phyloP scores from a whole-genome alignment of 2,113 vertebrate genomes.

The Urocolius indicus region DNA sequence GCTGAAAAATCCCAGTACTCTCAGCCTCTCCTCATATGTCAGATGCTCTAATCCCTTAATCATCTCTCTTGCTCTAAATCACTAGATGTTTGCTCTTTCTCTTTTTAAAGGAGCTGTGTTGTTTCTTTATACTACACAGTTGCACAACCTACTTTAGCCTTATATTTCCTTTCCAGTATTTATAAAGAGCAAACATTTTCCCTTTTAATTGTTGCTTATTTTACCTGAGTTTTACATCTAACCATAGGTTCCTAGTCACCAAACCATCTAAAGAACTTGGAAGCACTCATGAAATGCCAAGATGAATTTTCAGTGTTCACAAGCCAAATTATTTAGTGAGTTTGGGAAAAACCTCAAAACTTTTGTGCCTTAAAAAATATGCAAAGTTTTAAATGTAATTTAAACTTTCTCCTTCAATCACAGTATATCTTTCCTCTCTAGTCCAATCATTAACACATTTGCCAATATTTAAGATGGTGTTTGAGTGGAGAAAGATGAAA shows the following conservation, averaged over 20 bases:
- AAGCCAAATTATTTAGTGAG: background rate
- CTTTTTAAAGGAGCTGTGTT: background rate
- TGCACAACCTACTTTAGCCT: background rate
- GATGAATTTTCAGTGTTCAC: background rate
- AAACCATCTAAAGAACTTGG: background rate
- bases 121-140: background rate
- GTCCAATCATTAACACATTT: background rate
- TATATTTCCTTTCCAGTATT: background rate
- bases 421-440: background rate
- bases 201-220: constrained; percentile 1
- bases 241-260: background rate
- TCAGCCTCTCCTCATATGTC: background rate
- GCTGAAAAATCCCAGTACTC: background rate
- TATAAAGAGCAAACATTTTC: background rate
- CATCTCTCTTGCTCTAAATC: background rate
- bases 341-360: background rate
- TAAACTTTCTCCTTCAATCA: background rate
- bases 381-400: background rate
- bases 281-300: background rate
- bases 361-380: background rate
- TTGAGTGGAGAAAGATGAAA: background rate
- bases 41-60: background rate
- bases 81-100: background rate
- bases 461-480: background rate
- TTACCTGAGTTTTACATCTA: background rate